phyloP scores from a whole-genome alignment of 1,140 invertebrate genomes.

The Drosophila sproati region DNA sequence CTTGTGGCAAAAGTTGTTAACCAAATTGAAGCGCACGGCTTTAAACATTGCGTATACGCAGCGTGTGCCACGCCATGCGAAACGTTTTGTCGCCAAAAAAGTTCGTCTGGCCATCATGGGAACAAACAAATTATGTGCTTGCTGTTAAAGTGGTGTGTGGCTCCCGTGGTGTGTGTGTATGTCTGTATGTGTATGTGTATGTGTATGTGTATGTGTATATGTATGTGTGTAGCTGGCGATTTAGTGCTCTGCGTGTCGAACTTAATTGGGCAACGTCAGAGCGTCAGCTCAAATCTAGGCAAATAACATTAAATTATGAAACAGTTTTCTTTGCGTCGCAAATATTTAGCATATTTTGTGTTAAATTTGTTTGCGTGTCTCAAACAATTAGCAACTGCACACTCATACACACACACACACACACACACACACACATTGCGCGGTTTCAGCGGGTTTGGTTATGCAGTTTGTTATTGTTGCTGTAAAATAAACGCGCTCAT shows the following conservation, averaged over 20 bases:
- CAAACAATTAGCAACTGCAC: conserved; percentile 71
- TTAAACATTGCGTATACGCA: conserved; percentile 66
- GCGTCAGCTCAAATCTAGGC: conserved; percentile 72
- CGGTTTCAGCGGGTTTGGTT: conserved; percentile 11
- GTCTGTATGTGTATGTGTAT: neutral
- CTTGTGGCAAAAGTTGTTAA: conserved; percentile 48
- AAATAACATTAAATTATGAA: conserved; percentile 81
- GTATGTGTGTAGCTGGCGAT: conserved; percentile 1
- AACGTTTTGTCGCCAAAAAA: conserved; percentile 59
- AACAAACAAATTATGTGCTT: conserved; percentile 55
- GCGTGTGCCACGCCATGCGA: conserved; percentile 24
- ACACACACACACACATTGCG: conserved; percentile 19
- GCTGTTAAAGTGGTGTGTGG: conserved; percentile 17
- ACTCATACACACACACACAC: conserved; percentile 23
- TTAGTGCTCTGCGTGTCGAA: conserved; percentile 62
- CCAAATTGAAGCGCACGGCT: conserved; percentile 23
- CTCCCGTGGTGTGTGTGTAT: neutral
- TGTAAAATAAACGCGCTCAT: conserved; percentile 69
- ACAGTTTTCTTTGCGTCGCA: conserved; percentile 57
- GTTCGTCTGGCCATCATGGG: conserved; percentile 40
- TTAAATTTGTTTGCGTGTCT: conserved; percentile 79
- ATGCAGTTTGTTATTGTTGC: conserved; percentile 23
- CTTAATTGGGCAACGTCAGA: conserved; percentile 71
- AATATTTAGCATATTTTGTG: conserved; percentile 79
- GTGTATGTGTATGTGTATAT: no score